phyloP scores from a whole-genome alignment of 2,113 vertebrate genomes.

The Poicephalus gulielmi region DNA sequence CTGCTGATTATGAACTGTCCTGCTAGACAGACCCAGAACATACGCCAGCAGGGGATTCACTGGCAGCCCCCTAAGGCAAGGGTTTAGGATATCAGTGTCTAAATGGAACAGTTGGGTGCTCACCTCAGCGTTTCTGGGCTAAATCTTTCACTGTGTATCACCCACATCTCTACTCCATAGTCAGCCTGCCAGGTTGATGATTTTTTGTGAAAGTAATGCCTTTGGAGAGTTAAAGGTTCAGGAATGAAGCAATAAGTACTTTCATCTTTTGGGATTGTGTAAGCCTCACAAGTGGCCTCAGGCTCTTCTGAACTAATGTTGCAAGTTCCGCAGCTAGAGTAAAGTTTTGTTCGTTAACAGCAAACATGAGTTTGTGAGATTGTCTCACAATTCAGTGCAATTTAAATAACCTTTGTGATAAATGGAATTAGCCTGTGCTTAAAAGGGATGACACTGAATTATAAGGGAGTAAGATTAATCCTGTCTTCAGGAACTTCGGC shows the following conservation, averaged over 20 bases:
- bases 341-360: not conserved
- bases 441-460: not conserved
- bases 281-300: not conserved
- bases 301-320: not conserved
- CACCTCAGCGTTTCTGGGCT: not conserved
- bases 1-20: not conserved
- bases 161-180: not conserved
- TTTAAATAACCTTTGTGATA: not conserved
- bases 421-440: not conserved
- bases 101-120: not conserved
- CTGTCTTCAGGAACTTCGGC: not conserved
- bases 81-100: not conserved
- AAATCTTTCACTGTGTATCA: not conserved
- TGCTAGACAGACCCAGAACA: not conserved
- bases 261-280: not conserved
- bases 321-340: not conserved
- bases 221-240: conserved; percentile 11
- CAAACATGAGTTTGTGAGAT: not conserved
- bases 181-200: not conserved
- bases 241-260: conserved; percentile 16
- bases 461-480: not conserved
- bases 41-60: conserved; percentile 6
- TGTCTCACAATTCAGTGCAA: not conserved
- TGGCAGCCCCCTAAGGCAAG: not conserved
- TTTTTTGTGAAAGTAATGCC: not conserved